Evolutionary conservation across 2,888 invertebrate genomes (phyloP).

Genomic region (Papilio elwesi): DNA sequence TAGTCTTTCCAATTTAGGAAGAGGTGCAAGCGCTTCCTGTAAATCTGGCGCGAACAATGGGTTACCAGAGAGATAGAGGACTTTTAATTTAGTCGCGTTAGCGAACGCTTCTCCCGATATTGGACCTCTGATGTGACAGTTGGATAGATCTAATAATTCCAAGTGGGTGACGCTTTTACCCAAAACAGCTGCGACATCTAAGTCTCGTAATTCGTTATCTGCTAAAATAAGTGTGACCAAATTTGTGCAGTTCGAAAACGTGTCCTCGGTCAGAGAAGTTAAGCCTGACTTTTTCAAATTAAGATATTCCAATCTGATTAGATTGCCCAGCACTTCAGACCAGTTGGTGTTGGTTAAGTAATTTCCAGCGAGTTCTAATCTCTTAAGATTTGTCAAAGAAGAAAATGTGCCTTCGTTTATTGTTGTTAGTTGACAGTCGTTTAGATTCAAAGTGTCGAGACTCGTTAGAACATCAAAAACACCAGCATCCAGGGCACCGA

Average conservation of each 20-base stretch:
- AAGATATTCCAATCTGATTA: slow-evolving; percentile 85
- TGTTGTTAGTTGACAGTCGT: slow-evolving; percentile 85
- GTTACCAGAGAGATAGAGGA: slow-evolving; percentile 87
- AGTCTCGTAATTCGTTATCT: slow-evolving; percentile 86
- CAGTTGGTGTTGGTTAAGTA: slow-evolving; percentile 83
- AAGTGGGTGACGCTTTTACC: slow-evolving; percentile 87
- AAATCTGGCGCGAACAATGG: slow-evolving; percentile 87
- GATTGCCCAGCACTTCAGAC: slow-evolving; percentile 85
- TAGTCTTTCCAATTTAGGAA: slow-evolving; percentile 86
- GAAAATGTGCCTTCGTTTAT: slow-evolving; percentile 84
- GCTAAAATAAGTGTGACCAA: slow-evolving; percentile 86
- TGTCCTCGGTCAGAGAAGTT: slow-evolving; percentile 85
- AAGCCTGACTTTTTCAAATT: slow-evolving; percentile 86
- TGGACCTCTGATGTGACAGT: slow-evolving; percentile 87
- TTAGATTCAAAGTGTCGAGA: slow-evolving; percentile 86
- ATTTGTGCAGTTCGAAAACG: slow-evolving; percentile 87
- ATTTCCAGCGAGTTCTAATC: slow-evolving; percentile 86
- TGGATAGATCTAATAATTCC: slow-evolving; percentile 87
- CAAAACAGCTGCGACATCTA: slow-evolving; percentile 86
- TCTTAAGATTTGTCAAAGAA: slow-evolving; percentile 85
- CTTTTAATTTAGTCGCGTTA: slow-evolving; percentile 87
- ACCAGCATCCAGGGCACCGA: slow-evolving; percentile 82
- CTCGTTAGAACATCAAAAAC: slow-evolving; percentile 86
- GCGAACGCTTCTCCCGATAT: slow-evolving; percentile 88
- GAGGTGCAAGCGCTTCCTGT: slow-evolving; percentile 86